These are phyloP conservation scores for Thera britannica DNA, from an alignment of 2,888 invertebrate genomes.

Conservation along the genomic window DNA sequence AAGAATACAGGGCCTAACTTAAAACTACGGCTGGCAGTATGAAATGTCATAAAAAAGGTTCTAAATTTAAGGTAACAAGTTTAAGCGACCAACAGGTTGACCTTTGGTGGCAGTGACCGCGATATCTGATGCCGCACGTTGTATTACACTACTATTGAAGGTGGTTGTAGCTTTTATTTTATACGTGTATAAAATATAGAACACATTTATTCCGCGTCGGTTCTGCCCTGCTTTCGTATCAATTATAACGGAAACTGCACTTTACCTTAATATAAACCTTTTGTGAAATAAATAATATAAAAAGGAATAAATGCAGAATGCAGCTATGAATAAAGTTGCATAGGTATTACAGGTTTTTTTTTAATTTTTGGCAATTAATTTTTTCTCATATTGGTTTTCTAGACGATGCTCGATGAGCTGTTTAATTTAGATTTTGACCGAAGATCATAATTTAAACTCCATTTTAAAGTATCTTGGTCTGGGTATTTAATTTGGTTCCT, in stretches of 20 bases:
- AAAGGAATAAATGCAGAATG: background rate
- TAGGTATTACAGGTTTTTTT: too few species aligned
- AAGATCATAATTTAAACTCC: too few species aligned
- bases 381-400: too few species aligned
- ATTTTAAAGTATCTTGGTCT: too few species aligned
- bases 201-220: conserved; percentile 13
- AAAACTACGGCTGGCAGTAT: background rate
- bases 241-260: conserved; percentile 25
- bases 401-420: too few species aligned
- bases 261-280: conserved; percentile 15
- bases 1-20: too few species aligned
- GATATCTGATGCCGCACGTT: conserved; percentile 3
- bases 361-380: too few species aligned
- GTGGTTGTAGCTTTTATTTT: conserved; percentile 1
- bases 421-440: too few species aligned
- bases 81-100: conserved; percentile 22
- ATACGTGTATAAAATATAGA: conserved; percentile 15
- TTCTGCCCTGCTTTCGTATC: conserved; percentile 8
- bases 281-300: conserved; percentile 13
- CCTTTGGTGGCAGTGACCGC: conserved; percentile 10
- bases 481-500: too few species aligned
- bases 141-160: background rate
- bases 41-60: background rate
- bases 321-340: too few species aligned
- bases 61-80: background rate